A percentile compares a stretch with the other conserved stretches of the same genome.
These are phyloP conservation scores for Procapra przewalskii DNA, from an alignment of 2,113 vertebrate genomes.

Conservation along the genomic window DNA sequence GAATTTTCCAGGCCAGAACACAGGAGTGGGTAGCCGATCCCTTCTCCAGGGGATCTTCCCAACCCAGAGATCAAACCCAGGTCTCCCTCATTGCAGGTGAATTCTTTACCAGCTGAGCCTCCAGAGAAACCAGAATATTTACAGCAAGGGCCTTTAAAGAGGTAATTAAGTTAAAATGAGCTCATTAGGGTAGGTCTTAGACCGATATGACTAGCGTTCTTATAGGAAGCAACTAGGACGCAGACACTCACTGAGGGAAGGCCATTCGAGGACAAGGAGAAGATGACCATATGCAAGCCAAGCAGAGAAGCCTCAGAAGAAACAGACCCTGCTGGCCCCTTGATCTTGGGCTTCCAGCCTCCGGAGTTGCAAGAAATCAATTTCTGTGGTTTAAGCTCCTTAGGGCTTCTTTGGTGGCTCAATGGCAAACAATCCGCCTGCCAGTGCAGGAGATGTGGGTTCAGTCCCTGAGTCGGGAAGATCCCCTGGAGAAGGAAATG, in stretches of 20 bases:
- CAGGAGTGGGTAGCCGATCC: not conserved
- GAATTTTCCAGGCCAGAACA: not conserved
- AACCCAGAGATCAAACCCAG: not conserved
- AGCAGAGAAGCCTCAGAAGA: not conserved
- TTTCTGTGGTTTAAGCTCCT: not conserved
- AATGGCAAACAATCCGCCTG: not conserved
- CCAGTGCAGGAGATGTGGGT: not conserved
- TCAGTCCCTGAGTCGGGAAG: not conserved
- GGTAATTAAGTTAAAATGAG: not conserved
- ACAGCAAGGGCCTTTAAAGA: not conserved
- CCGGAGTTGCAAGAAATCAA: not conserved
- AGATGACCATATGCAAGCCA: not conserved
- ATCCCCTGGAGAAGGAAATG: not conserved
- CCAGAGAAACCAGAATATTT: not conserved
- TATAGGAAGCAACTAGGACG: not conserved
- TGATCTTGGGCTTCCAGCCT: not conserved
- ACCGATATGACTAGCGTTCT: not conserved
- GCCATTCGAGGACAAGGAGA: fast-evolving
- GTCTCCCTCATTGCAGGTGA: not conserved
- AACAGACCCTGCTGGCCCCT: not conserved
- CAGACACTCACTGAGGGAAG: not conserved
- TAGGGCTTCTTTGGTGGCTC: not conserved
- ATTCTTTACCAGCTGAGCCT: not conserved
- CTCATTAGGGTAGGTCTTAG: not conserved
- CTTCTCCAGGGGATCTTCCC: not conserved